Evolutionary conservation across 1,140 invertebrate genomes (phyloP), one percentile per base, ranked within the genome.

Genomic region (Chrysomallon squamiferum): DNA sequence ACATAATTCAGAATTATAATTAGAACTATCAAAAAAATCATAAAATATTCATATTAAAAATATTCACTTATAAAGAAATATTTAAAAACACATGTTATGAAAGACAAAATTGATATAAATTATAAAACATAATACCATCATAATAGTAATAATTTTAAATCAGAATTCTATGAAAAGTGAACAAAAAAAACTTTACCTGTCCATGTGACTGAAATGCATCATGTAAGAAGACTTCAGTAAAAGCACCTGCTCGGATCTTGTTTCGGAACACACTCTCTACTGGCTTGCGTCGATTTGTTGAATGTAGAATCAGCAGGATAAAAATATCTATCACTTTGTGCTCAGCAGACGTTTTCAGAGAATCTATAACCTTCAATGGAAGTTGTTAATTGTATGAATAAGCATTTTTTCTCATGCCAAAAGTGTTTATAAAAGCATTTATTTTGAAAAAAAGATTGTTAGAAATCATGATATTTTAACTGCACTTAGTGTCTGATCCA

Each of bases 181-280:
- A 3, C n/a, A 22, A 20, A 63, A 54, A 50, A 47, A 20, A 15
- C 25, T 67, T 59, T 35, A 83, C 83, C 77, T 78, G 67, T 15
- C 66, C 25, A 65, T 81, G 73, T 11, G 65, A 61, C 3, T 50
- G 47, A 60, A 83, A 84, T 3, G 79, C 72, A 15, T 59, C 71
- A 43, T 78, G 66, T n/a, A 86, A 43, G 18, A 82, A 59, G 13
- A 65, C 72, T 35, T 82, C 80, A 15, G 82, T 80, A 25, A 86
- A 74, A 62, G 70, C 57, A n/a, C 82, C 81, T 9, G 75, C 30
- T 49, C 79, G 66, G 20, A 86, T 83, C 69, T 85, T 86, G 67
- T 84, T 85, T 38, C 80, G 72, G 38, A 86, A 61, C 22, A 86
- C 47, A 70, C 77, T 84, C 70, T 85, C 84, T 0, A 86, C 74